Evolutionary conservation across 2,888 invertebrate species (phyloP).

Genomic region (Nymphalis c-album): DNA sequence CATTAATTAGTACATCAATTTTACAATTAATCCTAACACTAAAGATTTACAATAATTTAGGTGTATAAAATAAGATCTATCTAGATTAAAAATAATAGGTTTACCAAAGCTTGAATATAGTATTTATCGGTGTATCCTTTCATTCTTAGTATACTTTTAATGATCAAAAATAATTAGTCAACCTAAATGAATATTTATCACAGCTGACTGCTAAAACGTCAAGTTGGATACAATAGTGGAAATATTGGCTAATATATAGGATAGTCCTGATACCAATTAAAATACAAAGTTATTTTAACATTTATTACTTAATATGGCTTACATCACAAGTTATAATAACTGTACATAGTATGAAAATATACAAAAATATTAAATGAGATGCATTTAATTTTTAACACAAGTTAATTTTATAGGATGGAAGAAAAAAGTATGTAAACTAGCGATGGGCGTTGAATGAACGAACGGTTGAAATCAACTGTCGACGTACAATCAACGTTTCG

Average conservation of each 20-base stretch:
- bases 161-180: conserved; percentile 16
- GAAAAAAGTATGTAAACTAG: no score
- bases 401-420: conserved; percentile 17
- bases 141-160: background rate
- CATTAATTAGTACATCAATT: conserved; percentile 47
- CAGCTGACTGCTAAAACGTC: conserved; percentile 41
- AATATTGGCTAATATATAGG: conserved; percentile 9
- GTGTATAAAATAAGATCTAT: conserved; percentile 8
- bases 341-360: conserved; percentile 37
- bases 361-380: conserved; percentile 34
- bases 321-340: conserved; percentile 30
- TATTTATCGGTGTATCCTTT: background rate
- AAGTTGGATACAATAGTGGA: background rate
- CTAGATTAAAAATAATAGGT: background rate
- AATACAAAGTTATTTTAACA: conserved; percentile 33
- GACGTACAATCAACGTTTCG: no score
- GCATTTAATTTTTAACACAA: conserved; percentile 30
- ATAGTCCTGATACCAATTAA: conserved; percentile 27
- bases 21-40: conserved; percentile 43
- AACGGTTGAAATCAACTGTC: no score
- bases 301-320: conserved; percentile 36
- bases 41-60: conserved; percentile 11
- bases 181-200: conserved; percentile 36
- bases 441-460: no score
- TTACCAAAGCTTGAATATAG: background rate